Evolutionary conservation across 2,113 vertebrate species (phyloP).

Genomic region (human): GRCh38 chr6:133502001-133502500

Average conservation of each 20-base stretch:
- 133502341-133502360: constrained; percentile 31
- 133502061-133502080: not conserved
- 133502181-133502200: constrained; percentile 47
- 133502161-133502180: constrained; percentile 44
- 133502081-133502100: constrained; percentile 44
- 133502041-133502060: not conserved
- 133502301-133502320: constrained; percentile 60
- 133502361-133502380: constrained; percentile 45
- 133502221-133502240: constrained; percentile 18
- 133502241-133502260: not conserved
- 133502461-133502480: constrained; percentile 51
- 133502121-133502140: constrained; percentile 35
- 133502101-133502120: constrained; percentile 54
- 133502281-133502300: constrained; percentile 39
- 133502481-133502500: constrained; percentile 54
- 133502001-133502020: constrained; percentile 42
- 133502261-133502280: constrained; percentile 1
- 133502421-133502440: constrained; percentile 50
- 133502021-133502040: constrained; percentile 7
- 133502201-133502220: constrained; percentile 13
- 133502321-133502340: constrained; percentile 56
- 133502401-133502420: constrained; percentile 65
- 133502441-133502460: constrained; percentile 39
- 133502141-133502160: constrained; percentile 69
- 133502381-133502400: constrained; percentile 56